phyloP scores from a whole-genome alignment of 1,140 invertebrate genomes.

The Andricus grossulariae region DNA sequence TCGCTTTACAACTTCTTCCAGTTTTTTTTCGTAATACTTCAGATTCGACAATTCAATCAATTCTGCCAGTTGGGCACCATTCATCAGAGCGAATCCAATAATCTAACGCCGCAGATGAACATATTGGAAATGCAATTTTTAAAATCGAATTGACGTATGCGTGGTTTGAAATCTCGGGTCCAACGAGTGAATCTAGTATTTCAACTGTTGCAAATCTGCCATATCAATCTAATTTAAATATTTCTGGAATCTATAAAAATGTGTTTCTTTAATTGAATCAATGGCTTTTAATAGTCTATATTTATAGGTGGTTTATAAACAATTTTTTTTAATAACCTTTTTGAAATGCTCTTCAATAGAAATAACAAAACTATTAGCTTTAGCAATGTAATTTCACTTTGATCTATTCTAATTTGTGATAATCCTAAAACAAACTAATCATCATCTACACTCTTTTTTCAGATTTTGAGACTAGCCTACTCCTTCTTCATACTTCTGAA shows the following conservation, averaged over 20 bases:
- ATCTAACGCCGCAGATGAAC: slow-evolving; percentile 6
- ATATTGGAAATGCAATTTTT: slow-evolving; percentile 11
- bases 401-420: too few relatives aligned
- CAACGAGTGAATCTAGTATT: not conserved
- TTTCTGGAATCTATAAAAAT: too few relatives aligned
- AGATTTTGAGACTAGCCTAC: slow-evolving; percentile 36
- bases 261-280: too few relatives aligned
- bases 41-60: slow-evolving; percentile 14
- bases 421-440: not conserved
- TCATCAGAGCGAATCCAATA: slow-evolving; percentile 21
- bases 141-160: slow-evolving; percentile 9
- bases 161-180: slow-evolving; percentile 3
- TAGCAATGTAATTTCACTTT: too few relatives aligned
- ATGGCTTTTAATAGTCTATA: too few relatives aligned
- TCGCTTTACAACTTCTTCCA: too few relatives aligned
- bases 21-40: not conserved
- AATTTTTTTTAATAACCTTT: too few relatives aligned
- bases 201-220: not conserved
- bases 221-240: too few relatives aligned
- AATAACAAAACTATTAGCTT: too few relatives aligned
- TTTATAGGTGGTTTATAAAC: too few relatives aligned
- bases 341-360: too few relatives aligned
- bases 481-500: slow-evolving; percentile 38
- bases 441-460: not conserved
- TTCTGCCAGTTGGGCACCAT: not conserved